Evolutionary conservation across 2,113 vertebrate species (phyloP), one percentile per base, ranked within the genome.

Genomic region (Anarhynchus alexandrinus): DNA sequence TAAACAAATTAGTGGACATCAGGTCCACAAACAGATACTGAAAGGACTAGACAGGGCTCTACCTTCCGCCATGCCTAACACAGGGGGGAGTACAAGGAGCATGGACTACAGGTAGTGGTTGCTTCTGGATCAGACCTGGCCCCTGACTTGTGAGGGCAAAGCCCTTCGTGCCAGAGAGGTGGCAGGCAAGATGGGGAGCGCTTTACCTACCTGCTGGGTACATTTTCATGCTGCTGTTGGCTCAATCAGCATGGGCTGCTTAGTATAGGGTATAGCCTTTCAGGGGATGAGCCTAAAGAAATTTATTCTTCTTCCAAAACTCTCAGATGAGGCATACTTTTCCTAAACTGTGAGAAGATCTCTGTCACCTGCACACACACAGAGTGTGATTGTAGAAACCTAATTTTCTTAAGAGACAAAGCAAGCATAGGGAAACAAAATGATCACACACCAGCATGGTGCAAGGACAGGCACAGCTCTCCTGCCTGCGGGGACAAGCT

Each of bases 381-480:
- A 6, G 34, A 49, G 21, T 27, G 15, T 45, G 40, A 77, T 10
- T 47, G 25, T 23, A 81, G 59, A 51, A 43, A 34, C 42, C 6
- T 78, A 5, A 3, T 62, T 73, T 88, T 73, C 67, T 70, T 54
- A 82, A 58, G 54, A 77, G 59, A 23, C 34, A 66, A 71, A 70
- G 42, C 51, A 49, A 40, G 25, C 13, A 45, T 36, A 82, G n/a
- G 32, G 47, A 69, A 66, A 34, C 52, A 30, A 66, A 78, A 34
- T 9, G 3, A 25, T 54, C 7, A 3, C 40, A 62, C 30, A n/a
- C 15, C 34, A 54, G 27, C 29, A n/a, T 0, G 0, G 22, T 82
- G 32, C 64, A 69, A 72, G 80, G 64, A 67, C 23, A 82, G 52
- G 29, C 1, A 0, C 20, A 20, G 8, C 16, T 66, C 16, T 57